Percentiles rank a stretch among this genome's conserved stretches.
Evolutionary conservation across 2,888 invertebrate genomes (phyloP).

Genomic region (Sceliomorpha sp.): DNA sequence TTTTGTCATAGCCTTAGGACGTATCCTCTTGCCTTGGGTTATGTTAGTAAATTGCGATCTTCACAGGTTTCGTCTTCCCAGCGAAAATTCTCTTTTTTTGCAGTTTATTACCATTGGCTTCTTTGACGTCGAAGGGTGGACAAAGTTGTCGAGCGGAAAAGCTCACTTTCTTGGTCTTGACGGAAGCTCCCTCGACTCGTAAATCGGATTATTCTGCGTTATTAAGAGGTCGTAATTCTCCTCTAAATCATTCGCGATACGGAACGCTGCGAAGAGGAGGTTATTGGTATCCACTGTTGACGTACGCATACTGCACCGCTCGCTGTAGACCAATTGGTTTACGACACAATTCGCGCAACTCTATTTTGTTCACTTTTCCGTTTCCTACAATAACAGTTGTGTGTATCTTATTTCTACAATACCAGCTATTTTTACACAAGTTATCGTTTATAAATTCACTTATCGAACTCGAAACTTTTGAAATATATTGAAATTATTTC

Average conservation of each 20-base stretch:
- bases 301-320: neutral
- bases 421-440: too few relatives aligned
- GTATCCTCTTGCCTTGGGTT: too few relatives aligned
- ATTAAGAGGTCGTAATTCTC: constrained; percentile 52
- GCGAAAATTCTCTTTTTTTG: constrained; percentile 2
- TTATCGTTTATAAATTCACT: too few relatives aligned
- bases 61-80: constrained; percentile 1
- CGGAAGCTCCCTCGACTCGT: constrained; percentile 21
- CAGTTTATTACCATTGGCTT: neutral
- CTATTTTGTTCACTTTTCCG: too few relatives aligned
- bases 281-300: neutral
- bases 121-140: neutral
- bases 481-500: too few relatives aligned
- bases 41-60: constrained; percentile 3
- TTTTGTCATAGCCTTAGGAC: too few relatives aligned
- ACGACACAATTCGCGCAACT: neutral
- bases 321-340: neutral
- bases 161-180: constrained; percentile 5
- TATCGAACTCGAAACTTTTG: too few relatives aligned
- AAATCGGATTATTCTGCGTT: constrained; percentile 55
- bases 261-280: neutral
- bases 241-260: constrained; percentile 4
- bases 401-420: too few relatives aligned
- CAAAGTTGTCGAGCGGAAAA: constrained; percentile 1
- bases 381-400: too few relatives aligned